Conservation (phyloP, 2,113 vertebrate species). For the Pseudorhombus dupliciocellatus region DNA sequence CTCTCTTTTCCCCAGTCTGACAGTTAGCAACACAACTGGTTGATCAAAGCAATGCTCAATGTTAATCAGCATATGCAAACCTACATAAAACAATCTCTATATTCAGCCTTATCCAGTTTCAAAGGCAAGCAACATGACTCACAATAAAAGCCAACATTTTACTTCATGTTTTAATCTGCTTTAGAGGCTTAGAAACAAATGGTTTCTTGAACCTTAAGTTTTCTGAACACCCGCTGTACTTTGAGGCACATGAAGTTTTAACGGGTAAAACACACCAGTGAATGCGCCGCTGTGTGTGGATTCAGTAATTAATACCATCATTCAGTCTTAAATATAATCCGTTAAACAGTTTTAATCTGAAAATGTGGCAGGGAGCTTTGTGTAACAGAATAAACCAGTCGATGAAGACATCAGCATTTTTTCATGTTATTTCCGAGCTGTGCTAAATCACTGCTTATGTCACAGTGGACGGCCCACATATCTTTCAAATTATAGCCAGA, state of each 20-base stretch:
- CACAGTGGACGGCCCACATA: conserved; percentile 15
- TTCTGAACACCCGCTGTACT: not conserved
- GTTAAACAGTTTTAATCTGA: not conserved
- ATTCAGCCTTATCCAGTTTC: not conserved
- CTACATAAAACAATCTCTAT: not conserved
- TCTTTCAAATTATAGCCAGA: conserved; percentile 3
- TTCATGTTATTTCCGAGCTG: conserved; percentile 17
- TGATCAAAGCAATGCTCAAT: too few relatives aligned
- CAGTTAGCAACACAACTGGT: too few relatives aligned
- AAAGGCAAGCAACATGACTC: not conserved
- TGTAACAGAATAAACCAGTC: conserved; percentile 6
- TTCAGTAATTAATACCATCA: not conserved
- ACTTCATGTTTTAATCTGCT: not conserved
- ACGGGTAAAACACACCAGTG: not conserved
- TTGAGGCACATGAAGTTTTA: not conserved
- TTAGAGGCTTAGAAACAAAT: not conserved
- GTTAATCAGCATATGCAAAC: too few relatives aligned
- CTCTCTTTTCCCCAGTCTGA: too few relatives aligned
- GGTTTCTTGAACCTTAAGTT: not conserved
- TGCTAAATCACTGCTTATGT: conserved; percentile 20
- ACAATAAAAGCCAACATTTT: too few relatives aligned
- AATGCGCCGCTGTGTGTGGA: not conserved
- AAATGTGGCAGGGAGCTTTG: conserved; percentile 2
- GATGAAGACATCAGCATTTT: not conserved
- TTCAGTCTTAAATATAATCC: not conserved